Conservation (phyloP, 92 coral and sea anemone species). For the Pocillopora grandis region DNA sequence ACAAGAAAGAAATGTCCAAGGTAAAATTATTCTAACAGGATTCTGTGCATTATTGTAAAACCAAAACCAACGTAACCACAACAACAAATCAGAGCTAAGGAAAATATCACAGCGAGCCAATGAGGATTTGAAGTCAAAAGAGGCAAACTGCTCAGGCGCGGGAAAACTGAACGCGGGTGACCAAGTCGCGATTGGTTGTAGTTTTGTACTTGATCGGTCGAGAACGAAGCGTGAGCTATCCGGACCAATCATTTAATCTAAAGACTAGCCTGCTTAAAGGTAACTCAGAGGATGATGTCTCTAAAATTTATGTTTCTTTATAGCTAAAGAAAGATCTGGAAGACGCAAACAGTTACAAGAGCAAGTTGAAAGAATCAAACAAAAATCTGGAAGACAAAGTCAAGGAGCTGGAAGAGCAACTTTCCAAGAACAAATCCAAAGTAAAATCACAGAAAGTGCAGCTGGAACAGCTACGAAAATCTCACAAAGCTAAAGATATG, state of each 20-base stretch:
- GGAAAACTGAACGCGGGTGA: neutral
- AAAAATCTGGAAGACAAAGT: slow-evolving; percentile 69
- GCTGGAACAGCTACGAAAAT: slow-evolving; percentile 64
- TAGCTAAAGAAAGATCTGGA: slow-evolving; percentile 86
- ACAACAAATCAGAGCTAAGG: neutral
- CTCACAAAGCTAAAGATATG: slow-evolving; percentile 59
- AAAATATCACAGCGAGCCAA: no score
- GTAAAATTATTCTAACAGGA: slow-evolving; percentile 19
- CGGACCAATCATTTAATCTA: no score
- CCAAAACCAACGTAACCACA: neutral
- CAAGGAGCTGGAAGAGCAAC: slow-evolving; percentile 56
- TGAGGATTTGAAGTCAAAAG: neutral
- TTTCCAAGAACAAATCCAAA: slow-evolving; percentile 55
- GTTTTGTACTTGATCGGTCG: neutral
- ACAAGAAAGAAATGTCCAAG: slow-evolving; percentile 83
- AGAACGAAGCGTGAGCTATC: neutral
- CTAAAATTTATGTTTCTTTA: neutral
- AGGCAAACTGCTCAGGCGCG: neutral
- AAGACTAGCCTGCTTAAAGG: neutral
- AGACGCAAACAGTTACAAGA: slow-evolving; percentile 62
- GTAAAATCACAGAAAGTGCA: slow-evolving; percentile 69
- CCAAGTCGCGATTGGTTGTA: neutral
- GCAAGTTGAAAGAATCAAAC: slow-evolving; percentile 71
- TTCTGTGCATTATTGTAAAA: neutral
- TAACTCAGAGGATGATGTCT: neutral